Conservation (phyloP, 2,888 invertebrate species). For the Euclidia mi region DNA sequence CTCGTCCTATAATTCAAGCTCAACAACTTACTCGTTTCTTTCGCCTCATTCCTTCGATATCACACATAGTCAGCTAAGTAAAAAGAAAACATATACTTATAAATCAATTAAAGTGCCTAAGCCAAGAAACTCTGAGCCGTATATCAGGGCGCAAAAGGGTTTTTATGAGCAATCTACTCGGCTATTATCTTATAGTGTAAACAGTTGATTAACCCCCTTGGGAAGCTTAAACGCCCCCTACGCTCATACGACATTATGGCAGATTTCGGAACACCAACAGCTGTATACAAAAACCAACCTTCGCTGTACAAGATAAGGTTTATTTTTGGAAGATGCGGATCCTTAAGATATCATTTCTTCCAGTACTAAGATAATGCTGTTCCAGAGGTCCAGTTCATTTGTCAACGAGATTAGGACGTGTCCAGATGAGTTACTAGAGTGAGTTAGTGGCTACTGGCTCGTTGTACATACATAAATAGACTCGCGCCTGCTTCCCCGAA, state of each 20-base stretch:
- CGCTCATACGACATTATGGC: slow-evolving; percentile 54
- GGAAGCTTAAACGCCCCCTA: slow-evolving; percentile 54
- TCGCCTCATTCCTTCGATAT: too few species aligned
- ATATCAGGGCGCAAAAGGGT: slow-evolving; percentile 46
- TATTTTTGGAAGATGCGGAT: slow-evolving; percentile 13
- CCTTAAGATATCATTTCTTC: slow-evolving; percentile 46
- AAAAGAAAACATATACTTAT: slow-evolving; percentile 20
- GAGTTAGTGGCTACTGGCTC: slow-evolving; percentile 42
- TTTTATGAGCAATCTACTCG: slow-evolving; percentile 57
- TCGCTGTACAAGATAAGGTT: slow-evolving; percentile 19
- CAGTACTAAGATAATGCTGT: slow-evolving; percentile 59
- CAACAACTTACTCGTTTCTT: too few species aligned
- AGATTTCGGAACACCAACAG: slow-evolving; percentile 27
- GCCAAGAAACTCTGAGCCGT: slow-evolving; percentile 17
- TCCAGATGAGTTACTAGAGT: slow-evolving; percentile 57
- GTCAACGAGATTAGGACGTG: slow-evolving; percentile 62
- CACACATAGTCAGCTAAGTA: background rate
- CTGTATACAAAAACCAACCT: slow-evolving; percentile 18
- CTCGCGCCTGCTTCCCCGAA: too few species aligned
- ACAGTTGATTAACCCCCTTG: slow-evolving; percentile 57
- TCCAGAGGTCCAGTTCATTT: slow-evolving; percentile 62
- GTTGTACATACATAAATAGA: too few species aligned
- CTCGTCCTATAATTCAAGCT: too few species aligned
- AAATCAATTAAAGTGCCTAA: slow-evolving; percentile 32
- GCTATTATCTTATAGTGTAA: slow-evolving; percentile 58